phyloP scores from a whole-genome alignment of 2,888 invertebrate genomes.

The Boloria euphrosyne region DNA sequence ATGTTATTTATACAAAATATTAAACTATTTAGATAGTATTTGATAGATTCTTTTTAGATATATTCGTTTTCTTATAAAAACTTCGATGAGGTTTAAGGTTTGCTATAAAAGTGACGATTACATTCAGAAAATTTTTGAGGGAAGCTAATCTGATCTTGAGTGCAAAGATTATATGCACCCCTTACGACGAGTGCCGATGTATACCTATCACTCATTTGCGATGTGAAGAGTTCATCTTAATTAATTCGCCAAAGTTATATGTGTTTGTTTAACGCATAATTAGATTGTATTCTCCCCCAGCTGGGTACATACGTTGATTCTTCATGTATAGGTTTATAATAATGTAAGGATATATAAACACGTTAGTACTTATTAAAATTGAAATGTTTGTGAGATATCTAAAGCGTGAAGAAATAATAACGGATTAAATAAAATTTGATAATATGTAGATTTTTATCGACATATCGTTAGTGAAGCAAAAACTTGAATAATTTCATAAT shows the following conservation, averaged over 20 bases:
- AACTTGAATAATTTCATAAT: too few species aligned
- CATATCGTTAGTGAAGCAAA: too few species aligned
- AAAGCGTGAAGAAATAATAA: too few species aligned
- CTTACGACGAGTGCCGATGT: conserved; percentile 58
- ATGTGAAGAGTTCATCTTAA: conserved; percentile 7
- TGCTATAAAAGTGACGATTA: neutral
- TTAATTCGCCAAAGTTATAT: conserved; percentile 13
- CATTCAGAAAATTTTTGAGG: conserved; percentile 42
- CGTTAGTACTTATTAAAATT: too few species aligned
- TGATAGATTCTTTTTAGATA: too few species aligned
- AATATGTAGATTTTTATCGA: too few species aligned
- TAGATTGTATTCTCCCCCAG: conserved; percentile 5
- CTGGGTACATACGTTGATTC: neutral
- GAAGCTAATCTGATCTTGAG: conserved; percentile 72
- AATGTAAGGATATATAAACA: neutral
- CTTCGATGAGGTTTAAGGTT: too few species aligned
- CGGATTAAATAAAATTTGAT: neutral
- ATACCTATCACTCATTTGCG: conserved; percentile 14
- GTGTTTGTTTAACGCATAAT: conserved; percentile 3
- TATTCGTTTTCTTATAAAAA: too few species aligned
- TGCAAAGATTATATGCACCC: conserved; percentile 73
- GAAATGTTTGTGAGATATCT: too few species aligned
- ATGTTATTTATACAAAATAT: too few species aligned
- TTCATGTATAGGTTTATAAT: neutral
- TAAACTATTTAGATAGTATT: too few species aligned